Percentiles rank a stretch among this genome's conserved stretches.
These are phyloP conservation scores for Eumacrocentrus americanus DNA, from an alignment of 2,888 invertebrate species.

Conservation along the genomic window DNA sequence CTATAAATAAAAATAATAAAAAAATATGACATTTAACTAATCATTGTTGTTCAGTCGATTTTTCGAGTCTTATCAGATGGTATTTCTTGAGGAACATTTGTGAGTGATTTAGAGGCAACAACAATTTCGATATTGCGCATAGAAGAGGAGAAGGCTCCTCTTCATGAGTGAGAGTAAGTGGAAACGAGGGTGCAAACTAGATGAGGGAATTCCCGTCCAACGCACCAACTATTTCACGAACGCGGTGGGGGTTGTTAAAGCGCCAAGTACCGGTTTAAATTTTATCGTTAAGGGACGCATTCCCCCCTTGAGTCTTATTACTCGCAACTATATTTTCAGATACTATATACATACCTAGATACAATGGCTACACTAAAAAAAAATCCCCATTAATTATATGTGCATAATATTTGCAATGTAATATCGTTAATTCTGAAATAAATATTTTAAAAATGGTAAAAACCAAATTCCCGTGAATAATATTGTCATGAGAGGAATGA, in stretches of 20 bases:
- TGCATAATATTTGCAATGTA: no score
- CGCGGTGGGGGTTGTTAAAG: slow-evolving; percentile 19
- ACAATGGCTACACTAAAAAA: no score
- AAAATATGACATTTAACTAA: no score
- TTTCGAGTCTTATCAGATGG: neutral
- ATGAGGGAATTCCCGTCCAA: slow-evolving; percentile 16
- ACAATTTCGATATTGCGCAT: slow-evolving; percentile 19
- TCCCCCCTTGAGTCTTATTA: slow-evolving; percentile 13
- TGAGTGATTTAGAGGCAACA: slow-evolving; percentile 21
- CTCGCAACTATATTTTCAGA: neutral
- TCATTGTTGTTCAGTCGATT: no score
- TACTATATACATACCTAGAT: neutral
- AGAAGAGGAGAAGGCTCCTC: neutral
- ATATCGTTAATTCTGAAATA: no score
- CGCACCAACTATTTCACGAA: slow-evolving; percentile 23
- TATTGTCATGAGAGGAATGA: no score
- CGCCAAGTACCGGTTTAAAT: slow-evolving; percentile 20
- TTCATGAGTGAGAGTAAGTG: neutral
- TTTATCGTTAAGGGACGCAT: slow-evolving; percentile 22
- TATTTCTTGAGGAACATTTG: neutral
- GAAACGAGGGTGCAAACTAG: slow-evolving; percentile 17
- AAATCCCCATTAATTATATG: no score
- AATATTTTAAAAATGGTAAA: no score
- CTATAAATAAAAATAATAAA: no score
- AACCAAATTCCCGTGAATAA: no score